These are phyloP conservation scores for Lepeophtheirus nordmannii DNA, from an alignment of 2,888 invertebrate genomes.

Conservation along the genomic window DNA sequence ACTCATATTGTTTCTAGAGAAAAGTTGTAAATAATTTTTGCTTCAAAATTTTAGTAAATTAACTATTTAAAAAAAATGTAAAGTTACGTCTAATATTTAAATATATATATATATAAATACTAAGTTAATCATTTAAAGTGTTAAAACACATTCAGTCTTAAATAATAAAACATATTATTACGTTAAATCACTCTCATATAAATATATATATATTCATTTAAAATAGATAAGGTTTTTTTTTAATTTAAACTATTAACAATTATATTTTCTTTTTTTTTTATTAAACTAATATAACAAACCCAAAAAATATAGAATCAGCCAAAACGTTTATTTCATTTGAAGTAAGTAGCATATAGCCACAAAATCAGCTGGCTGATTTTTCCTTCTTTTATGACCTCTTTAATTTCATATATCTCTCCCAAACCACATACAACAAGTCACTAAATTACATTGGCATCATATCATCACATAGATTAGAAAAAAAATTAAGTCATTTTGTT, in stretches of 20 bases:
- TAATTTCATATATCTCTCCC: not conserved
- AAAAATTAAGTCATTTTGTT: not conserved
- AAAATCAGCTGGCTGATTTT: slow-evolving; percentile 5
- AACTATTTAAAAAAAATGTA: not conserved
- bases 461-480: not conserved
- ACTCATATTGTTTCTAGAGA: not conserved
- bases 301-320: not conserved
- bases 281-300: not conserved
- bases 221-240: too few relatives aligned
- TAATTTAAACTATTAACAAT: too few relatives aligned
- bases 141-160: too few relatives aligned
- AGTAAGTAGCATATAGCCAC: too few relatives aligned
- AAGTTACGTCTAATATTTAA: not conserved
- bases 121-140: too few relatives aligned
- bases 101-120: too few relatives aligned
- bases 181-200: too few relatives aligned
- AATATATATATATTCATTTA: too few relatives aligned
- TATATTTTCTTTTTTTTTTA: not conserved
- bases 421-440: not conserved
- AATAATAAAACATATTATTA: too few relatives aligned
- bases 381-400: not conserved
- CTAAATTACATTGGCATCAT: not conserved
- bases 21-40: not conserved
- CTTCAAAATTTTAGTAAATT: too few relatives aligned
- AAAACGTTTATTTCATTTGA: too few relatives aligned